Evolutionary conservation across 2,888 invertebrate species (phyloP), one percentile per base, ranked within the genome.

Genomic region (Rutpela maculata): DNA sequence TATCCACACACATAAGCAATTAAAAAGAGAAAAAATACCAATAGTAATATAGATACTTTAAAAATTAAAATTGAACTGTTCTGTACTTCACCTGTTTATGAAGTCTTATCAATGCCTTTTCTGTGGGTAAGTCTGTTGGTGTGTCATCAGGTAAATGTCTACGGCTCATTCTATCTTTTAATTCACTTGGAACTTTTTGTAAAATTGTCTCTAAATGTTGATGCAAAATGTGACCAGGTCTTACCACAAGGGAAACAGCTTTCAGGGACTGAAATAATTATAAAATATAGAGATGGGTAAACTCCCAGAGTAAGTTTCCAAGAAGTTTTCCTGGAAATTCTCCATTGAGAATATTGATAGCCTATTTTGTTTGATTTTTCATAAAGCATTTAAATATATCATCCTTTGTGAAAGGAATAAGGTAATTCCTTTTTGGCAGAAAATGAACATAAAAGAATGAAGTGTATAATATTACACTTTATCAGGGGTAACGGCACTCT

Each of bases 131-230:
- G 90, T 94, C 91, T 85, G 92, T 91, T 79, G 94, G 92, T 18
- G 92, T 92, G 79, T 93, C 93, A 76, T 92, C 91, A 11, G 87
- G 93, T 70, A 92, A 86, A 76, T 92, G 92, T 86, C 91, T 92
- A 76, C 96, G 92, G 84, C 91, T 93, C 87, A 96, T 94, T 57
- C 94, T 91, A 83, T 96, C 96, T 75, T 93, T 92, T 79, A 97
- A 89, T 87, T 95, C 95, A 6, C 93, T 91, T 0, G 97, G 97
- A 70, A 97, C 94, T 91, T 98, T 98, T 85, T 95, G 94, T 71
- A 98, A 91, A 86, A 99, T 98, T 0, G 96, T 97, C 87, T 98
- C 98, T 77, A 98, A 93, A 88, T 96, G 94, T 12, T 92, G 91
- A 78, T 96, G 93, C 57, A 97, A 90, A 0, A 95, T 94, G 89